Conservation (phyloP, 2,888 invertebrate species). For the Nudaria mundana region DNA sequence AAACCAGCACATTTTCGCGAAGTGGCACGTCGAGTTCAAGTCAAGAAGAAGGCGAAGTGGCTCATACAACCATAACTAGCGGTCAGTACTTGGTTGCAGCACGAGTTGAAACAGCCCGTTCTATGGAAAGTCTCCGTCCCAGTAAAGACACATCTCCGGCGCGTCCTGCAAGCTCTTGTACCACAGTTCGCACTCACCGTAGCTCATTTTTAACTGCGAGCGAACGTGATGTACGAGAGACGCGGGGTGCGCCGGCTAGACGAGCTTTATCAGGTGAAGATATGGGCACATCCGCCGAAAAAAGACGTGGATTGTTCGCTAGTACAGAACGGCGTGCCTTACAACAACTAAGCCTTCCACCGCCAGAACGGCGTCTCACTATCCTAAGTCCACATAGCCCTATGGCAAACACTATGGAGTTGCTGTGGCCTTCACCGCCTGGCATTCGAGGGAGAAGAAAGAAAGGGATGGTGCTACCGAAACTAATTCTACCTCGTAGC, state of each 20-base stretch:
- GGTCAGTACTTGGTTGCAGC: constrained; percentile 80
- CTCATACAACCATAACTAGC: constrained; percentile 67
- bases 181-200: constrained; percentile 73
- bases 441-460: constrained; percentile 84
- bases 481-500: constrained; percentile 87
- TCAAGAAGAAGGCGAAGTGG: constrained; percentile 85
- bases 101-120: constrained; percentile 82
- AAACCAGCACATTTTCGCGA: constrained; percentile 76
- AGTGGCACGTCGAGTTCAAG: constrained; percentile 85
- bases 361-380: constrained; percentile 85
- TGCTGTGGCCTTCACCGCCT: constrained; percentile 82
- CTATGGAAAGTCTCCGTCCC: constrained; percentile 86
- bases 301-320: constrained; percentile 84
- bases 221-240: constrained; percentile 85
- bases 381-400: constrained; percentile 92
- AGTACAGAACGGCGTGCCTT: constrained; percentile 83
- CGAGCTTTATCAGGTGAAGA: constrained; percentile 84
- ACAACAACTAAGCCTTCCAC: constrained; percentile 86
- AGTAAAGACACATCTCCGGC: constrained; percentile 79
- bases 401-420: constrained; percentile 84
- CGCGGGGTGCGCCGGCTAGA: constrained; percentile 83
- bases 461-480: constrained; percentile 87
- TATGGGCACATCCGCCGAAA: constrained; percentile 83
- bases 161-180: constrained; percentile 77
- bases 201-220: constrained; percentile 85